Evolutionary conservation across 1,140 invertebrate genomes (phyloP), one percentile per base, ranked within the genome.

Genomic region (Dendroctonus valens): DNA sequence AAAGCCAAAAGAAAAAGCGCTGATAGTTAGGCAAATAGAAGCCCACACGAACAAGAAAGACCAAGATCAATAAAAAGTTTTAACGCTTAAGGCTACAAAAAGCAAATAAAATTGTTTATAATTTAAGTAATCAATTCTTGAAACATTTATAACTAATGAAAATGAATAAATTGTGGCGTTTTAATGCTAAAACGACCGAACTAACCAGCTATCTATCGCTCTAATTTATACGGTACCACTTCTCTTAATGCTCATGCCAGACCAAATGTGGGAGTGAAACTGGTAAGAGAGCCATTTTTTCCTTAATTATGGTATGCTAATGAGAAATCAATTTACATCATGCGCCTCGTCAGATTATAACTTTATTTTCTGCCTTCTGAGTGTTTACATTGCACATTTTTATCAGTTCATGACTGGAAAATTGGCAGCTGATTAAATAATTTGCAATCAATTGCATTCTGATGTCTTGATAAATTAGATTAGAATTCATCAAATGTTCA

Each of bases 251-350:
- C 60, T 12, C 6, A 7, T 44, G 37, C 49, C 41, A 65, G 41
- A 65, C 62, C 62, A 57, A 65, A 65, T 65, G 62, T 65, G 62
- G 62, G 62, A 65, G 62, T 65, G 49, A 55, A 65, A 65, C 52
- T 49, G 62, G 62, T 57, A 57, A 49, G 46, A 57, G 52, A 63
- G 9, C 41, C 26, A 50, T 52, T 65, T 65, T 65, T 57, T 26
- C 53, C 39, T 65, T 65, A 65, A 65, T 65, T 65, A 65, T 15
- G 12, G 44, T 65, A 65, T 65, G 62, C 54, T 65, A 65, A 65
- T 65, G 53, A 57, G 53, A 65, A 65, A 65, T 65, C 62, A 57
- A 57, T 65, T 65, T 65, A 65, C 42, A 65, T 65, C 44, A 57
- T 57, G 41, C 26, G 62, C 62, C 14, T 57, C 53, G 52, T 49